Percentiles rank a stretch among this genome's conserved stretches.
These are phyloP conservation scores for Heteropelma amictum DNA, from an alignment of 2,888 invertebrate species.

Conservation along the genomic window DNA sequence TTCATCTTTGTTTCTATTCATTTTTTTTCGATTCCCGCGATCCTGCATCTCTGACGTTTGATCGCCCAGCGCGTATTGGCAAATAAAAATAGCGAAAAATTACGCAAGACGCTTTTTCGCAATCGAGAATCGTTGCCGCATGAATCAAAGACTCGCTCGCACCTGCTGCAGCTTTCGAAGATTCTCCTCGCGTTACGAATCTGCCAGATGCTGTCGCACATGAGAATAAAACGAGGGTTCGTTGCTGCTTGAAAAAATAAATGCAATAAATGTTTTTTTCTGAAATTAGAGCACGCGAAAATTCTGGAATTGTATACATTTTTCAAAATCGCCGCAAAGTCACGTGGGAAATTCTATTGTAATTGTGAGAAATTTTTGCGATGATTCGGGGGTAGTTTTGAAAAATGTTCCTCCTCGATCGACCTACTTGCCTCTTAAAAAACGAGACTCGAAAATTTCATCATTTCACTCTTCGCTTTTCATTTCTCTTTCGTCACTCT, in stretches of 20 bases:
- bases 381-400: neutral
- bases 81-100: neutral
- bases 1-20: too few species aligned
- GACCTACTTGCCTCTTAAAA: neutral
- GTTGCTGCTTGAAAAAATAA: too few species aligned
- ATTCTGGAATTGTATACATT: conserved; percentile 43
- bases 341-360: too few species aligned
- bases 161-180: too few species aligned
- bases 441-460: conserved; percentile 14
- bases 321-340: too few species aligned
- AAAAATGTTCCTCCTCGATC: neutral
- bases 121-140: conserved; percentile 8
- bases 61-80: neutral
- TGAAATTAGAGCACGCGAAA: conserved; percentile 47
- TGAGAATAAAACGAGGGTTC: too few species aligned
- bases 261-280: conserved; percentile 37
- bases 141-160: conserved; percentile 14
- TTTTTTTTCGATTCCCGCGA: neutral
- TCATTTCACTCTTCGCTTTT: conserved; percentile 36
- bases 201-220: too few species aligned
- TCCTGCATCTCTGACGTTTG: conserved; percentile 4
- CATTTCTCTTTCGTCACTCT: conserved; percentile 23
- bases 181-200: too few species aligned
- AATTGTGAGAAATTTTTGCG: too few species aligned
- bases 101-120: neutral